A percentile compares a stretch with the other conserved stretches of the same genome.
Conservation (phyloP, 2,888 invertebrate genomes). For the Archips crataeganus region DNA sequence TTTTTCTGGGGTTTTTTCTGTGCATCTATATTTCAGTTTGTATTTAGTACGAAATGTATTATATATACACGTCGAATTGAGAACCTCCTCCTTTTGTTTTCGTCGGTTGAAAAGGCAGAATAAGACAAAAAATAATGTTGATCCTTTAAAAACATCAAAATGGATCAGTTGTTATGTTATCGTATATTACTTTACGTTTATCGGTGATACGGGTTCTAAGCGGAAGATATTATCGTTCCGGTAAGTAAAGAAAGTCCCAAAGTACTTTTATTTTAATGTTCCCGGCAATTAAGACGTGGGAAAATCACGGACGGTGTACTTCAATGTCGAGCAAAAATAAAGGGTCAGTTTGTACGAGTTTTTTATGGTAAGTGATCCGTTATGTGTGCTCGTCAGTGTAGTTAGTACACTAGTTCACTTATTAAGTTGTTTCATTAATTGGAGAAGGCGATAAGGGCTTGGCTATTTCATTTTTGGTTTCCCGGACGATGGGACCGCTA, state of each 20-base stretch:
- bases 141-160: too few relatives aligned
- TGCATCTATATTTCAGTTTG: too few relatives aligned
- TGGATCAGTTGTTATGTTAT: neutral
- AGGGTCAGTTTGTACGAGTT: too few relatives aligned
- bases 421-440: neutral
- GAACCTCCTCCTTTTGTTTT: too few relatives aligned
- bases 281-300: conserved; percentile 17
- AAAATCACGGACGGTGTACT: conserved; percentile 2
- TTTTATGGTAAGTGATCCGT: too few relatives aligned
- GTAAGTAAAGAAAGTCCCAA: conserved; percentile 20
- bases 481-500: neutral
- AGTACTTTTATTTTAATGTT: conserved; percentile 34
- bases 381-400: neutral
- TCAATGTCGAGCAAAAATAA: too few relatives aligned
- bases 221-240: conserved; percentile 17
- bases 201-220: conserved; percentile 1
- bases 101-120: too few relatives aligned
- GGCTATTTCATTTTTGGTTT: neutral
- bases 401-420: neutral
- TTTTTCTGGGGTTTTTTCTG: too few relatives aligned
- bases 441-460: neutral
- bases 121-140: too few relatives aligned
- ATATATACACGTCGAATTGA: too few relatives aligned
- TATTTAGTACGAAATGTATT: too few relatives aligned
- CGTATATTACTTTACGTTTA: neutral